These are phyloP conservation scores for Buathra laborator DNA, from an alignment of 2,888 invertebrate genomes.

Conservation along the genomic window DNA sequence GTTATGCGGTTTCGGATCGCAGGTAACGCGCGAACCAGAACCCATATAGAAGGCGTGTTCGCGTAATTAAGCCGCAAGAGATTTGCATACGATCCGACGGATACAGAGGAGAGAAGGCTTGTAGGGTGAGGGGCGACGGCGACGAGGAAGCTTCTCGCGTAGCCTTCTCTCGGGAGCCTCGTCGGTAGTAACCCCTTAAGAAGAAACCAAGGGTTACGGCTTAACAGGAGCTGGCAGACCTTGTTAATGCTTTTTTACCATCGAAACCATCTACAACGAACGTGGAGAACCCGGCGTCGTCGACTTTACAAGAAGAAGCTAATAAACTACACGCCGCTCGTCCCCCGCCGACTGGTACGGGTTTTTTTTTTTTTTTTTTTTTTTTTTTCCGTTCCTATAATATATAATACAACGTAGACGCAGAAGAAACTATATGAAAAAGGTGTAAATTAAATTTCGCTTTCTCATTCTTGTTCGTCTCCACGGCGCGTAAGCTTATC, in stretches of 20 bases:
- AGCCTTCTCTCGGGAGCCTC: slow-evolving; percentile 46
- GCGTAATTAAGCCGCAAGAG: slow-evolving; percentile 84
- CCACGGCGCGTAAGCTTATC: neutral
- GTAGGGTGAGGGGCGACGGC: slow-evolving; percentile 18
- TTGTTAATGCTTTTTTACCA: slow-evolving; percentile 79
- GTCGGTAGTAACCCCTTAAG: slow-evolving; percentile 66
- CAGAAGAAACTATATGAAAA: neutral
- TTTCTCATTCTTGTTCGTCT: neutral
- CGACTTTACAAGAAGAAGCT: slow-evolving; percentile 39
- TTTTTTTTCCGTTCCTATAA: neutral
- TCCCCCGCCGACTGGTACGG: too few relatives aligned
- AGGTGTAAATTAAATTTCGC: neutral
- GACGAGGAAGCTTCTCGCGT: slow-evolving; percentile 52
- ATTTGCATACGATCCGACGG: slow-evolving; percentile 84
- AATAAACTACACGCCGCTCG: slow-evolving; percentile 39
- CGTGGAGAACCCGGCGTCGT: neutral
- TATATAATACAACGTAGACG: neutral
- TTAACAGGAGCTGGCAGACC: slow-evolving; percentile 74
- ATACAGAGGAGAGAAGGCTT: slow-evolving; percentile 71
- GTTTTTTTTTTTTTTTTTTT: neutral
- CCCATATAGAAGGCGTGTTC: slow-evolving; percentile 82
- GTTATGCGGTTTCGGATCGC: slow-evolving; percentile 76
- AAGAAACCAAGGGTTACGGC: slow-evolving; percentile 76
- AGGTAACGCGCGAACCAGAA: slow-evolving; percentile 81
- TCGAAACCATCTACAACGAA: slow-evolving; percentile 66